Evolutionary conservation across 1,140 invertebrate genomes (phyloP), one percentile per base, ranked within the genome.

Genomic region (Ips typographus): DNA sequence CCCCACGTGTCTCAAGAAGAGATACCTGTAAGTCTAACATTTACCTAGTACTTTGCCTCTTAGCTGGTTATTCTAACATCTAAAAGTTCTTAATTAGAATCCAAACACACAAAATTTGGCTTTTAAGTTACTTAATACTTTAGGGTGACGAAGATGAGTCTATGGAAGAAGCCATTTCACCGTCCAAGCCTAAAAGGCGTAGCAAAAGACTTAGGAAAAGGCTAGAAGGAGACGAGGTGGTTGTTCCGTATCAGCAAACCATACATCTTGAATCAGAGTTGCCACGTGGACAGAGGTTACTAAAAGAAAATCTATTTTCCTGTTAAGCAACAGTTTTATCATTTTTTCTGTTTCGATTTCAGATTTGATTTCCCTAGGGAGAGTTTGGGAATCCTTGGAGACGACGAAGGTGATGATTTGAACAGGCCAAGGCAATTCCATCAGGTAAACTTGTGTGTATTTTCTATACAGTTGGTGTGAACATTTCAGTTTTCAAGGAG

Each of bases 171-270:
- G 53, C 74, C 37, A 67, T 73, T 72, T 76, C 64, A 76, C 75
- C 82, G 4, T 72, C 76, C 36, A 72, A 81, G 56, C 82, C 82
- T 4, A 80, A 77, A 63, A 64, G 82, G 67, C 76, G 75, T 64
- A 77, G 74, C 51, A 79, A 74, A 71, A 72, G 70, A 58, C 74
- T 38, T 52, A 76, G 65, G 57, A 75, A 72, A 60, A 74, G 62
- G 41, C 73, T 65, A 49, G 72, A 41, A 68, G 71, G 70, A 40
- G 63, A 64, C 1, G 75, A 79, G 40, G 51, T 72, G 43, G 65
- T 76, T 6, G 47, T 72, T 38, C 77, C 76, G 2, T 78, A 77
- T 65, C 74, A 77, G 69, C 76, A 79, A 51, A 76, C 75, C n/a
- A 77, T 76, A 58, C 61, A 73, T 40, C 52, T 76, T 38, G 74